Conservation (phyloP, 2,888 invertebrate genomes). For the Hypsopygia costalis region DNA sequence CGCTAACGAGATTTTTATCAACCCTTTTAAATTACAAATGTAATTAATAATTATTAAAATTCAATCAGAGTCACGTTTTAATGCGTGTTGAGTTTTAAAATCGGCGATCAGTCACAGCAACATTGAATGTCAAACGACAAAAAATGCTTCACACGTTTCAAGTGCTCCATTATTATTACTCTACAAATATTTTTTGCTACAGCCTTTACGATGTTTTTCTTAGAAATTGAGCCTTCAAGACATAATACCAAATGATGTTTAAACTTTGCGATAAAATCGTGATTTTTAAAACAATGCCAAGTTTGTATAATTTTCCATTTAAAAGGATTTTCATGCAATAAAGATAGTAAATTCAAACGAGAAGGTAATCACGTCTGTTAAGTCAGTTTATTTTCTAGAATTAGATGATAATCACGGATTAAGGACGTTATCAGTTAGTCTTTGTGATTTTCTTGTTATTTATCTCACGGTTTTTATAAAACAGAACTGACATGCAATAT, state of each 20-base stretch:
- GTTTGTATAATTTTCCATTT: conserved; percentile 6
- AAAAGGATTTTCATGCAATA: conserved; percentile 8
- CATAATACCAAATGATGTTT: conserved; percentile 5
- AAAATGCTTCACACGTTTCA: neutral
- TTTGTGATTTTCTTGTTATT: too few species aligned
- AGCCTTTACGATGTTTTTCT: conserved; percentile 1
- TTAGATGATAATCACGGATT: too few species aligned
- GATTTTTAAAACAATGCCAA: conserved; percentile 4
- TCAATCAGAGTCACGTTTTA: too few species aligned
- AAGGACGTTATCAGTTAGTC: too few species aligned
- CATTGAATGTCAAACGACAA: neutral
- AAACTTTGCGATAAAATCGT: conserved; percentile 7
- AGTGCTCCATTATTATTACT: neutral
- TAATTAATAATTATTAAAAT: too few species aligned
- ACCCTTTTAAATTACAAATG: too few species aligned
- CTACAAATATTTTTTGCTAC: neutral
- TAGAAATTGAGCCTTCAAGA: conserved; percentile 3
- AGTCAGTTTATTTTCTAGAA: too few species aligned
- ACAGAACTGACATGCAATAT: too few species aligned
- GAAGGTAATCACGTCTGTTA: neutral
- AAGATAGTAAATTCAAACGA: conserved; percentile 3
- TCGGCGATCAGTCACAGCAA: neutral
- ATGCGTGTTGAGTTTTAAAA: too few species aligned
- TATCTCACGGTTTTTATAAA: too few species aligned
- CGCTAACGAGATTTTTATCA: too few species aligned